A percentile compares a stretch with the other conserved stretches of the same genome.
Conservation (phyloP, 1,140 invertebrate species). For the Colletes latitarsis region DNA sequence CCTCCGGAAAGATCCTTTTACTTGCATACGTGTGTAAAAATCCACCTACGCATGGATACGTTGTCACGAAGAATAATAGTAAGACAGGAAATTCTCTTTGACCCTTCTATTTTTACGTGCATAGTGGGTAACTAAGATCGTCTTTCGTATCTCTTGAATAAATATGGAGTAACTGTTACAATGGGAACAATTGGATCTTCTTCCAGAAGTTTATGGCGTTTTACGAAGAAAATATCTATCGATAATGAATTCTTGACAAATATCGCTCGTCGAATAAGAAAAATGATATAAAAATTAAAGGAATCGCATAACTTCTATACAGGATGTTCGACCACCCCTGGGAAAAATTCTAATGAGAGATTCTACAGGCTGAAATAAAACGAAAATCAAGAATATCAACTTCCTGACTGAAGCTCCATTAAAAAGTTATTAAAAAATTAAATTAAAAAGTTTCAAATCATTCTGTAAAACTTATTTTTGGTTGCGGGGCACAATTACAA, state of each 20-base stretch:
- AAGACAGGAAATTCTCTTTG: slow-evolving; percentile 32
- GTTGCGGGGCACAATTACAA: too few relatives aligned
- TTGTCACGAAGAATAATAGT: slow-evolving; percentile 31
- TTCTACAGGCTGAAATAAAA: too few relatives aligned
- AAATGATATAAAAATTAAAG: too few relatives aligned
- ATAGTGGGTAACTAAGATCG: not conserved
- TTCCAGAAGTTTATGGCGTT: not conserved
- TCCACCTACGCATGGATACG: slow-evolving; percentile 37
- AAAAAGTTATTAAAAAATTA: too few relatives aligned
- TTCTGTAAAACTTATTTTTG: too few relatives aligned
- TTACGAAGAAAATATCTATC: not conserved
- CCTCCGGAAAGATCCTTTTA: slow-evolving; percentile 44
- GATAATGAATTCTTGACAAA: not conserved
- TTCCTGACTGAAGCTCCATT: too few relatives aligned
- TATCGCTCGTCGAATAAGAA: too few relatives aligned
- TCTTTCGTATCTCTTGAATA: slow-evolving; percentile 32
- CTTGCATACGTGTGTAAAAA: slow-evolving; percentile 30
- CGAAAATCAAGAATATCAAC: too few relatives aligned
- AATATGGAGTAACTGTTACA: not conserved
- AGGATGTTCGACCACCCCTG: too few relatives aligned
- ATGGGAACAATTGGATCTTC: not conserved
- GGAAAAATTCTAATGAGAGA: too few relatives aligned
- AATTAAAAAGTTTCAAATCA: too few relatives aligned
- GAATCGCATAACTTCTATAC: too few relatives aligned
- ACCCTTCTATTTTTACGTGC: not conserved